A percentile compares a stretch with the other conserved stretches of the same genome.
phyloP scores from a whole-genome alignment of 2,113 vertebrate genomes.

The Gambusia holbrooki region DNA sequence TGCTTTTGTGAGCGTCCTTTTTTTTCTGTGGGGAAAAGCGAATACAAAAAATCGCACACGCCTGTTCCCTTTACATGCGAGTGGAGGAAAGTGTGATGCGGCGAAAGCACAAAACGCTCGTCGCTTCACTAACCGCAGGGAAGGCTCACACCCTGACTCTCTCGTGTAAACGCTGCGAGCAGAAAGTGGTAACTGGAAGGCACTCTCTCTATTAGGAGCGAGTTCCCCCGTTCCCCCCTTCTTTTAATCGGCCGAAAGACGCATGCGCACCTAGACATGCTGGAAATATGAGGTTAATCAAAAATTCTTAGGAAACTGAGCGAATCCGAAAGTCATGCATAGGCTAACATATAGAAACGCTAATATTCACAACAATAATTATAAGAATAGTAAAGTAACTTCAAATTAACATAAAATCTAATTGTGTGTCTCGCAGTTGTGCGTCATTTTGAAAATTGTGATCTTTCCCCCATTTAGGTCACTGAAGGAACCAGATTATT shows the following conservation, averaged over 20 bases:
- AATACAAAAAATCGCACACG: neutral
- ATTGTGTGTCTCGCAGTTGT: too few species aligned
- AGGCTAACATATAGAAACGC: too few species aligned
- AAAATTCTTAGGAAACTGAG: conserved; percentile 1
- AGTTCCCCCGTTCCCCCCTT: neutral
- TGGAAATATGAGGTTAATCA: neutral
- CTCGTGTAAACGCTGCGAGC: neutral
- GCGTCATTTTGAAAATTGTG: too few species aligned
- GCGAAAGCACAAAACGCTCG: too few species aligned
- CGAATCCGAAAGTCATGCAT: too few species aligned
- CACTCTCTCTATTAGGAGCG: conserved; percentile 1
- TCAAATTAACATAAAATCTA: too few species aligned
- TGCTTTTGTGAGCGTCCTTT: conserved; percentile 19
- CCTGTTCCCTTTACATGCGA: neutral
- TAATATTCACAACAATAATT: too few species aligned
- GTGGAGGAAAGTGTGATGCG: neutral
- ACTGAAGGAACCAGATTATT: too few species aligned
- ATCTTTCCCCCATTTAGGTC: too few species aligned
- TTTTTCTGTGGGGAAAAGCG: neutral
- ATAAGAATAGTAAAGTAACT: too few species aligned
- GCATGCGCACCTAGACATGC: conserved; percentile 62
- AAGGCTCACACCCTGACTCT: neutral
- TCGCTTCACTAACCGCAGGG: too few species aligned
- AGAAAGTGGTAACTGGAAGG: conserved; percentile 19
- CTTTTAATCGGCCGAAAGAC: neutral